Evolutionary conservation across 2,113 vertebrate species (phyloP).

Genomic region (Bos javanicus): DNA sequence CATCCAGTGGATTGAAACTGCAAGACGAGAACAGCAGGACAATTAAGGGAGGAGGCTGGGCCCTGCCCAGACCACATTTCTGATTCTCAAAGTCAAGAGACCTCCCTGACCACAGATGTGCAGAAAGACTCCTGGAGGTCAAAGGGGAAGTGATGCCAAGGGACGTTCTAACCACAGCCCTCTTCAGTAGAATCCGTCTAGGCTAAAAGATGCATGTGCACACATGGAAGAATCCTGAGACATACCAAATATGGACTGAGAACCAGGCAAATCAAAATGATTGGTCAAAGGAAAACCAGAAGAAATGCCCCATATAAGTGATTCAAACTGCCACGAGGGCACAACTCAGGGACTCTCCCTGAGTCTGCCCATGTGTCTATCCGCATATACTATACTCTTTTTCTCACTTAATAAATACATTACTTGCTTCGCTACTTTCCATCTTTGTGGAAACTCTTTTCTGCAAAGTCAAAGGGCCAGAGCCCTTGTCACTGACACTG

Average conservation of each 20-base stretch:
- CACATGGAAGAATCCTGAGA: neutral
- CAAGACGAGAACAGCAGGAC: neutral
- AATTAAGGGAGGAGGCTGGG: neutral
- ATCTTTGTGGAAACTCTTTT: neutral
- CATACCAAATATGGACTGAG: neutral
- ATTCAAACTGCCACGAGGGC: neutral
- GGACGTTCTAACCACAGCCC: neutral
- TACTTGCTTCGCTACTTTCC: neutral
- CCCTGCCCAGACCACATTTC: neutral
- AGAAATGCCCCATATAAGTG: neutral
- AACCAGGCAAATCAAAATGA: neutral
- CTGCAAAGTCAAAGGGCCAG: neutral
- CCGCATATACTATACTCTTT: neutral
- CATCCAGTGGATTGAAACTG: neutral
- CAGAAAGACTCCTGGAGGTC: neutral
- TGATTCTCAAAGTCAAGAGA: neutral
- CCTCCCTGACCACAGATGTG: neutral
- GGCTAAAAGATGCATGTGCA: neutral
- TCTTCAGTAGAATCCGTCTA: neutral
- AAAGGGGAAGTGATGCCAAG: neutral
- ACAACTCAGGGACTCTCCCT: neutral
- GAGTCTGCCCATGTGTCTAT: neutral
- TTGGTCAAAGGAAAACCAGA: neutral
- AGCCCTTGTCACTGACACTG: neutral
- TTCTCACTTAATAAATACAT: neutral